These are phyloP conservation scores for Smittia aterrima DNA, from an alignment of 2,888 invertebrate genomes.

Conservation along the genomic window DNA sequence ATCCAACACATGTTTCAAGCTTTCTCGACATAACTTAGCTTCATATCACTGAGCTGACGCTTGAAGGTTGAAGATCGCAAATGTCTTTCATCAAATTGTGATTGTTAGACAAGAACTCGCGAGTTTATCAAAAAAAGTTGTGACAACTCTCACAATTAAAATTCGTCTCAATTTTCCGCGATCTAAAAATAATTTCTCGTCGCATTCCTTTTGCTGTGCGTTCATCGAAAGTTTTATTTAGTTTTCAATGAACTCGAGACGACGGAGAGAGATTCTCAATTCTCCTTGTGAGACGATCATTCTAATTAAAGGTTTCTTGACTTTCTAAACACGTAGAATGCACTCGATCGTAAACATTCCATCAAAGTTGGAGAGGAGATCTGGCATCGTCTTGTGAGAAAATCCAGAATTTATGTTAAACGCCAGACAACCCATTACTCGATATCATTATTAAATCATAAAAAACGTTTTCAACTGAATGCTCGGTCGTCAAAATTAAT, in stretches of 20 bases:
- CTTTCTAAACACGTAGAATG: not conserved
- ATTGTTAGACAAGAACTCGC: too few relatives aligned
- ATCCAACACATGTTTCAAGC: conserved; percentile 10
- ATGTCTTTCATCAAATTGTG: too few relatives aligned
- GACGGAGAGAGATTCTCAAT: too few relatives aligned
- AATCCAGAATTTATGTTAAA: not conserved
- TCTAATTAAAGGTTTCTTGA: conserved; percentile 11
- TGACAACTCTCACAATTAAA: not conserved
- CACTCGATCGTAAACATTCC: not conserved
- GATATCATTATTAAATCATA: conserved; percentile 9
- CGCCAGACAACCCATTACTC: conserved; percentile 14
- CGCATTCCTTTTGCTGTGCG: not conserved
- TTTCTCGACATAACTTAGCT: not conserved
- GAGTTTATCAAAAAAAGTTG: not conserved
- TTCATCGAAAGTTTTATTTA: too few relatives aligned
- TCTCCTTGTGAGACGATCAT: not conserved
- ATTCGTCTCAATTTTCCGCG: not conserved
- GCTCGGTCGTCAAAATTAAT: not conserved
- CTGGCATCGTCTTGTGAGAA: not conserved
- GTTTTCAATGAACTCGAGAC: too few relatives aligned
- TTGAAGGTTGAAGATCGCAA: too few relatives aligned
- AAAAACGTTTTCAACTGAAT: conserved; percentile 12
- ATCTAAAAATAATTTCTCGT: conserved; percentile 1
- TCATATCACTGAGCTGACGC: too few relatives aligned
- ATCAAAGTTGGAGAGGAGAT: not conserved